A percentile compares a stretch with the other conserved stretches of the same genome.
Conservation (phyloP, 1,140 invertebrate species). For the Matsumurasca onukii region DNA sequence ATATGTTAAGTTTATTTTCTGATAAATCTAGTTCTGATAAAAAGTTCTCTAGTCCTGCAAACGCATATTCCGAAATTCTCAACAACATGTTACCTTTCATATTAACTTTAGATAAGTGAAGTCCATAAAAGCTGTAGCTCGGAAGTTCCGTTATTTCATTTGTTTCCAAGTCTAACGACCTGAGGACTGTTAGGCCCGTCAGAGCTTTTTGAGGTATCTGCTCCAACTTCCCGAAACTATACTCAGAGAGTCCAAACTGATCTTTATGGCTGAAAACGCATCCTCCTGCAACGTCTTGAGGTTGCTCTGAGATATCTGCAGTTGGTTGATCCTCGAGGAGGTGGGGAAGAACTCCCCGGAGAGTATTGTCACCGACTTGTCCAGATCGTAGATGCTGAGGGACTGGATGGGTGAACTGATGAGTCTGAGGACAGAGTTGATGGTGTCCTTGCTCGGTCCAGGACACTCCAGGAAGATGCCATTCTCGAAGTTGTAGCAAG, state of each 20-base stretch:
- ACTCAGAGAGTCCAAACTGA: constrained; percentile 75
- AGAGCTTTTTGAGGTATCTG: constrained; percentile 80
- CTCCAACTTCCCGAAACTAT: constrained; percentile 75
- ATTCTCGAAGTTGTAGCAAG: constrained; percentile 89
- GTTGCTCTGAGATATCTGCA: constrained; percentile 81
- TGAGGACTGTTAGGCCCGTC: constrained; percentile 66
- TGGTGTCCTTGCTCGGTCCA: constrained; percentile 63
- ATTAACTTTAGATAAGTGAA: constrained; percentile 78
- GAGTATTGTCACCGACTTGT: constrained; percentile 69
- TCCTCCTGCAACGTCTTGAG: constrained; percentile 72
- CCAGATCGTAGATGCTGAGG: constrained; percentile 82
- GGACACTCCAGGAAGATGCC: constrained; percentile 88
- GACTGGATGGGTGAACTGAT: constrained; percentile 67
- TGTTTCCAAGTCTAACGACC: constrained; percentile 78
- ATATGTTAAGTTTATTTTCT: constrained; percentile 79
- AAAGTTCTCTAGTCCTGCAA: constrained; percentile 78
- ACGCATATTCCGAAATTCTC: constrained; percentile 79
- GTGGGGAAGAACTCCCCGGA: constrained; percentile 68
- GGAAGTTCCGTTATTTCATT: constrained; percentile 81
- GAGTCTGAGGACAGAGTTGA: constrained; percentile 57
- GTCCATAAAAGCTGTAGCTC: constrained; percentile 83
- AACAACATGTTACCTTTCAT: constrained; percentile 79
- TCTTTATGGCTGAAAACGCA: constrained; percentile 68
- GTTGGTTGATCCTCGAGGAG: constrained; percentile 70
- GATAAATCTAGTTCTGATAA: constrained; percentile 80